These are phyloP conservation scores for Indicator maculatus DNA, from an alignment of 2,113 vertebrate genomes.

Conservation along the genomic window DNA sequence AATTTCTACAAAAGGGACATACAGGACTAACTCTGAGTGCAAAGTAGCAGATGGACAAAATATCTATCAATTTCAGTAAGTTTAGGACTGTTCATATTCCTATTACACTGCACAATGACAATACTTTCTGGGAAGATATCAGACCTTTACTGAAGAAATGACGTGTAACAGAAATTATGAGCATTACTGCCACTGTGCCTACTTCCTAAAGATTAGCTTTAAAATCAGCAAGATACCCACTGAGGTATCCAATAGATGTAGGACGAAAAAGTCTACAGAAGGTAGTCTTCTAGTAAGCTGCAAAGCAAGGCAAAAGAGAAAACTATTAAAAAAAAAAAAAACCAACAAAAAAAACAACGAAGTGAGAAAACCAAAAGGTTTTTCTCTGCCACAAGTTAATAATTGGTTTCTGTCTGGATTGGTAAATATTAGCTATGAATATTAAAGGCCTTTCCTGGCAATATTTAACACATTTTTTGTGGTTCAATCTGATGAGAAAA, in stretches of 20 bases:
- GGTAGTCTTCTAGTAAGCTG: background rate
- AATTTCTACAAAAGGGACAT: background rate
- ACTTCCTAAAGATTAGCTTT: background rate
- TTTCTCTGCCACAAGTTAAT: background rate
- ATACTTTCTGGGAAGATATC: background rate
- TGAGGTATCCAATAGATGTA: slow-evolving; percentile 9
- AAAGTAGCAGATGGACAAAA: background rate
- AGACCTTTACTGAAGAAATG: background rate
- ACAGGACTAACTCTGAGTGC: background rate
- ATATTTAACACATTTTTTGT: background rate
- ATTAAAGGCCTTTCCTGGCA: background rate
- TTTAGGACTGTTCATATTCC: background rate
- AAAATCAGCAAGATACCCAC: slow-evolving; percentile 25
- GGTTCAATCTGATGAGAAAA: background rate
- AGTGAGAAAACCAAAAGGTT: background rate
- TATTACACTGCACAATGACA: background rate
- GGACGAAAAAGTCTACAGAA: slow-evolving; percentile 21
- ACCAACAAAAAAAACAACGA: background rate
- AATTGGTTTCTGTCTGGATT: background rate
- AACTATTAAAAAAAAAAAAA: background rate
- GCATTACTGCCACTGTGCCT: background rate
- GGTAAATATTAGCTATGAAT: background rate
- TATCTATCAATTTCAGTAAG: background rate
- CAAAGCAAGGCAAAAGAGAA: background rate
- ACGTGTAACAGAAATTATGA: background rate